Evolutionary conservation across 1,140 invertebrate species (phyloP), one percentile per base, ranked within the genome.

Genomic region (Megalopta genalis): DNA sequence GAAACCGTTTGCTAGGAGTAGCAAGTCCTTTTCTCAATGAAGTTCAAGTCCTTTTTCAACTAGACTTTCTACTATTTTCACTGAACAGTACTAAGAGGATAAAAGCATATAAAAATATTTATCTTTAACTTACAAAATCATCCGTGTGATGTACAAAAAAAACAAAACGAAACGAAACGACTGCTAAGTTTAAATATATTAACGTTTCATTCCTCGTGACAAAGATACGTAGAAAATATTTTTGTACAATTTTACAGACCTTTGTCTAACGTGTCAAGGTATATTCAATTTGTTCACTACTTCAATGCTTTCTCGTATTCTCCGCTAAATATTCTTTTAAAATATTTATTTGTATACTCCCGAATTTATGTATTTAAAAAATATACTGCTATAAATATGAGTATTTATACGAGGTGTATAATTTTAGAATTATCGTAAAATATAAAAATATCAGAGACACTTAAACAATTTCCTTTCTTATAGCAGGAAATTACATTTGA

Each of bases 41-140:
- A n/a, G n/a, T n/a, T n/a, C 8, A 21, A n/a, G 7, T 57, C n/a
- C 8, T 57, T 57, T 57, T 57, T 18, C 54, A 21, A 57, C 46
- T 37, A 65, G 12, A 32, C 21, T 72, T 21, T 14, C 7, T 0
- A 64, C 3, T 3, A 37, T 27, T 49, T 16, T 37, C 5, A 46
- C 52, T 18, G 8, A 74, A 39, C n/a, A 74, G 9, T 37, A 65
- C 37, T 66, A 49, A 66, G 32, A 74, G 10, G 42, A 39, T 74
- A 66, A 54, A 66, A 39, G 74, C 62, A 32, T 80, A 62, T 67
- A 75, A 77, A 67, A 71, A 68, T 76, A 74, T 74, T 66, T 79
- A 65, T 54, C 32, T 66, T 74, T 66, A 37, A 74, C 65, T 74
- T 65, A 37, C 16, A 66, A 65, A 74, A 12, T n/a, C 10, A 66